phyloP scores from a whole-genome alignment of 2,797 vertebrate species.

The Xiphophorus birchmanni region DNA sequence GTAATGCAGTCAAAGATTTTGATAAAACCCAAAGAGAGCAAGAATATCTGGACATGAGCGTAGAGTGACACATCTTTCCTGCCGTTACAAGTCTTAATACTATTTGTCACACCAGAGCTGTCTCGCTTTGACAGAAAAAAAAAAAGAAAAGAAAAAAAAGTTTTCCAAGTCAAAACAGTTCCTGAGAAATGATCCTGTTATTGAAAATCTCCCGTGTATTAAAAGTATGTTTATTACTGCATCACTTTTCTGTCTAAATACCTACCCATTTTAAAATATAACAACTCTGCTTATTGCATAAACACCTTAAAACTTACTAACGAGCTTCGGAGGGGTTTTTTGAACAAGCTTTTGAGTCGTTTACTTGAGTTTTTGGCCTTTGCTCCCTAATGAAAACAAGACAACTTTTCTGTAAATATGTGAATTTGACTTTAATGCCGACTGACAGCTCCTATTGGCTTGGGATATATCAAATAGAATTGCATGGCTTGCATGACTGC shows the following conservation, averaged over 20 bases:
- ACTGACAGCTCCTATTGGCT: constrained; percentile 81
- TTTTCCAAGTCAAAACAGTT: constrained; percentile 38
- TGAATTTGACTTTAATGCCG: constrained; percentile 77
- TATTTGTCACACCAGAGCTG: background rate
- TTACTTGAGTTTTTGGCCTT: constrained; percentile 78
- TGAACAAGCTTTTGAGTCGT: constrained; percentile 67
- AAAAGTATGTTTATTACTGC: background rate
- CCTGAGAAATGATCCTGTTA: constrained; percentile 23
- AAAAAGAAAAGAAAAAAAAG: constrained; percentile 8
- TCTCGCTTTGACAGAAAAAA: background rate
- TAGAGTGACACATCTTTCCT: background rate
- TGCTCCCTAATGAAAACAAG: constrained; percentile 79
- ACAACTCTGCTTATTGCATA: constrained; percentile 36
- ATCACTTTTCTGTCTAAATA: constrained; percentile 24
- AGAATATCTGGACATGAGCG: background rate
- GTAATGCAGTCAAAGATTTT: background rate
- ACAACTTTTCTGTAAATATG: constrained; percentile 80
- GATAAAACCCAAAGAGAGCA: background rate
- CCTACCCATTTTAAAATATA: constrained; percentile 33
- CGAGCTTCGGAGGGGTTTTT: constrained; percentile 60
- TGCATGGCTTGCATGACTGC: constrained; percentile 80
- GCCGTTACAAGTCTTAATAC: background rate
- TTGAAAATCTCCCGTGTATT: background rate
- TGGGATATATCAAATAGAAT: constrained; percentile 84
- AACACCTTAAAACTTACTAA: constrained; percentile 49